These are phyloP conservation scores for Chaetops frenatus DNA, from an alignment of 2,113 vertebrate species.

Conservation along the genomic window DNA sequence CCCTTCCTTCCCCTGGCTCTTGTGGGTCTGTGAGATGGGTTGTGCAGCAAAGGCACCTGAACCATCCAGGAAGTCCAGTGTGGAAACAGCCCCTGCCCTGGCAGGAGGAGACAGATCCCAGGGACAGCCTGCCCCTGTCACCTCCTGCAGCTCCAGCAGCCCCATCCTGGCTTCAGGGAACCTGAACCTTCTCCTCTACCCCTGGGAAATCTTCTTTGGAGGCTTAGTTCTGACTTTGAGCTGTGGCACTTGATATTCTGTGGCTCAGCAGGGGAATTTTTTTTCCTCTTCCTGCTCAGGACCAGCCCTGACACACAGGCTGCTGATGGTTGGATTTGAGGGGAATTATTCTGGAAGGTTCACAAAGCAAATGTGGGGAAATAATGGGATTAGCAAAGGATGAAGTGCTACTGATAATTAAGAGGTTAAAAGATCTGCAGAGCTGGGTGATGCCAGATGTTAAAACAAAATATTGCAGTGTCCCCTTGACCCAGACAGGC, in stretches of 20 bases:
- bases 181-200: neutral
- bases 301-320: neutral
- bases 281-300: neutral
- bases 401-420: neutral
- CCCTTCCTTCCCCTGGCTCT: neutral
- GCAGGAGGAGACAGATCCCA: neutral
- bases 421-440: slow-evolving; percentile 1
- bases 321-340: neutral
- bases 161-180: neutral
- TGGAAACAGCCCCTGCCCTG: neutral
- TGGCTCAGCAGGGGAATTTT: neutral
- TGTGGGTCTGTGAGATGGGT: neutral
- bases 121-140: neutral
- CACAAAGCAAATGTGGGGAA: neutral
- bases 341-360: neutral
- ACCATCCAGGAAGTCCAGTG: neutral
- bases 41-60: neutral
- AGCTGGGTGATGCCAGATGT: neutral
- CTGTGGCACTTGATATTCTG: neutral
- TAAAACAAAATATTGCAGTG: neutral
- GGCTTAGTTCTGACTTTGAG: neutral
- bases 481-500: slow-evolving; percentile 37
- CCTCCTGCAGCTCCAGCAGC: neutral
- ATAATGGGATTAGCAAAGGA: neutral
- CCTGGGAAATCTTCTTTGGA: neutral